Base-by-base conservation (phyloP, 2,113 vertebrate species). In the Mus pahari region DNA sequence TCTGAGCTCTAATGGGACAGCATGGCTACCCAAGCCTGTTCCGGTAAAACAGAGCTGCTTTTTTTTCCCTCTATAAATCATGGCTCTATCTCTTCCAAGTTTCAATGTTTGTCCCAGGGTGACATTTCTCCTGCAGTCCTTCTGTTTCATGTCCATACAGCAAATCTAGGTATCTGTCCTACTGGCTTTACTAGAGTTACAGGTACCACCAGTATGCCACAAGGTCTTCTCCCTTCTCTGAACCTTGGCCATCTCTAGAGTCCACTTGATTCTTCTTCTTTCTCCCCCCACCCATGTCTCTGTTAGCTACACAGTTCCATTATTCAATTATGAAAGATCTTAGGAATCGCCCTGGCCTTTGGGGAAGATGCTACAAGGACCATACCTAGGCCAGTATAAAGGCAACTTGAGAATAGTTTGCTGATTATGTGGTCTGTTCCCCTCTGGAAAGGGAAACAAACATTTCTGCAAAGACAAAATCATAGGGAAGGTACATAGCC, bases 381-480 rank as follows among this genome's bases (percentile, higher is more conserved):
- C 42, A 13, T 95, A 74, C 93, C 55, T 22, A 5, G 91, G 12
- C 64, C 77, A 50, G 86, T 94, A 60, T 55, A 95, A 89, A 94
- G 45, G 28, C 75, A 58, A 82, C 64, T 68, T 93, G 95, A 89
- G 78, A 79, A 82, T 87, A 91, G 70, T 95, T 90, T 83, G 20
- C 86, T 94, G 86, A 70, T 93, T 86, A 39, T 81, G 19, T 89
- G 68, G 93, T 95, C 97, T 71, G 92, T 96, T 92, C 84, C 50
- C 55, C 92, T 66, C 82, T 94, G 81, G 96, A 93, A 94, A 91
- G 90, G 89, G 97, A 98, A 98, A 96, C 96, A 97, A 97, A 96
- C 98, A 97, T 8, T 97, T 98, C 94, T 95, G 88, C 96, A 97
- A 87, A 97, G 92, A 96, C 93, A 96, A 84, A 98, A 98, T 97